These are phyloP conservation scores for Catocala fraxini DNA, from an alignment of 2,888 invertebrate genomes.

Conservation along the genomic window DNA sequence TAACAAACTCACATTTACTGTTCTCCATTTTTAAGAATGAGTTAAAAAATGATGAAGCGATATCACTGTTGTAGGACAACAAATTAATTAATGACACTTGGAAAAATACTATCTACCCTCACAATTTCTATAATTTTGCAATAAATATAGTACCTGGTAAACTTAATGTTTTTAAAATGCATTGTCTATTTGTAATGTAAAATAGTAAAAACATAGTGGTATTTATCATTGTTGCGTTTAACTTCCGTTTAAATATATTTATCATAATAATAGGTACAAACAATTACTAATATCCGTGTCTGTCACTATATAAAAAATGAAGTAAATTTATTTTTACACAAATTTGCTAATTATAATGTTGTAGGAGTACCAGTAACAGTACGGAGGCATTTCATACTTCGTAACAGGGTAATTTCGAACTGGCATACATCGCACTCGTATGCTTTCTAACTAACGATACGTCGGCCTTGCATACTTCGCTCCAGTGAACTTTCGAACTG, in stretches of 20 bases:
- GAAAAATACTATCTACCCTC: conserved; percentile 7
- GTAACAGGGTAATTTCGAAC: conserved; percentile 7
- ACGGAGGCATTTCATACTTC: too few relatives aligned
- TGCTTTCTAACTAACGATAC: conserved; percentile 8
- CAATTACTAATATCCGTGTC: conserved; percentile 2
- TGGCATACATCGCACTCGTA: conserved; percentile 10
- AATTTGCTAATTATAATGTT: conserved; percentile 2
- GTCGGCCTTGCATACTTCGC: conserved; percentile 9
- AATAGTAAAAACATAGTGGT: conserved; percentile 1
- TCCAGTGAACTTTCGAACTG: conserved; percentile 7
- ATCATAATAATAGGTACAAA: conserved; percentile 4
- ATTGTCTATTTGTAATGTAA: conserved; percentile 3
- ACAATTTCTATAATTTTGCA: conserved; percentile 3
- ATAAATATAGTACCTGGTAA: background rate
- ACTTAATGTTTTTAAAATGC: conserved; percentile 3
- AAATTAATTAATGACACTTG: conserved; percentile 7
- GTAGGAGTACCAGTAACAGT: background rate
- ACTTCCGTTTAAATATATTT: conserved; percentile 5
- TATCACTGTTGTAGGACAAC: conserved; percentile 2
- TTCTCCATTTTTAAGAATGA: conserved; percentile 1
- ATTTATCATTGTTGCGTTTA: background rate
- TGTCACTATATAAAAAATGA: conserved; percentile 1
- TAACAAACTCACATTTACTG: background rate
- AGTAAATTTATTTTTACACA: conserved; percentile 3
- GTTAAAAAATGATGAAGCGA: background rate